These are phyloP conservation scores for Drosophila eohydei DNA, from an alignment of 2,888 invertebrate species.

Conservation along the genomic window DNA sequence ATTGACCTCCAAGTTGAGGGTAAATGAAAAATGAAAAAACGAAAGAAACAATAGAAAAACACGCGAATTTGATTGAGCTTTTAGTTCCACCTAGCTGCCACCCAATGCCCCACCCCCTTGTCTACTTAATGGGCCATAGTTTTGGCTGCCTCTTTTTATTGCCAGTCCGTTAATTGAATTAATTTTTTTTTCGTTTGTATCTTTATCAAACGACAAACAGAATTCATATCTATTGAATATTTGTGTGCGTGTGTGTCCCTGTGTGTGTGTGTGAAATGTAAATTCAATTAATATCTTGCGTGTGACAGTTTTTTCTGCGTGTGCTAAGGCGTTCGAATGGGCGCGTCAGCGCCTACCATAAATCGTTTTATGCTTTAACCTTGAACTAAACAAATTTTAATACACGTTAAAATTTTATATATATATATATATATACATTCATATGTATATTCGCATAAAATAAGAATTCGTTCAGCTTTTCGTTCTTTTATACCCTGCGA, in stretches of 20 bases:
- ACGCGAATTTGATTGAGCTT: constrained; percentile 73
- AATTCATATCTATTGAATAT: constrained; percentile 51
- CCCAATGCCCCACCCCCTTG: not conserved
- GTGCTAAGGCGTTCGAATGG: constrained; percentile 21
- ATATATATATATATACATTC: not conserved
- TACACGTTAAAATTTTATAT: constrained; percentile 1
- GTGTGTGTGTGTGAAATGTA: constrained; percentile 57
- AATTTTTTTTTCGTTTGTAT: constrained; percentile 49
- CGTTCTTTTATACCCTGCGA: not conserved
- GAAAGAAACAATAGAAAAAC: constrained; percentile 32
- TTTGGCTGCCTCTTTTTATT: constrained; percentile 56
- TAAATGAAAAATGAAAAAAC: constrained; percentile 24
- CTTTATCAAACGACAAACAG: constrained; percentile 65
- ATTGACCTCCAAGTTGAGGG: constrained; percentile 38
- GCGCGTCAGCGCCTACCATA: constrained; percentile 38
- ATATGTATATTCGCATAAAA: constrained; percentile 25
- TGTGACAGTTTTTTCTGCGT: constrained; percentile 63
- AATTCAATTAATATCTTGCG: constrained; percentile 78
- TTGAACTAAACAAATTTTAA: constrained; percentile 61
- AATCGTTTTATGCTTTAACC: constrained; percentile 55
- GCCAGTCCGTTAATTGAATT: constrained; percentile 72
- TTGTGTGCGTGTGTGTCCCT: constrained; percentile 19
- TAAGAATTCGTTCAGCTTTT: constrained; percentile 21
- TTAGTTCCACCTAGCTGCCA: constrained; percentile 38
- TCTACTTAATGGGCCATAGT: constrained; percentile 48